Conservation (phyloP, 1,140 invertebrate genomes). For the Adelges cooleyi region DNA sequence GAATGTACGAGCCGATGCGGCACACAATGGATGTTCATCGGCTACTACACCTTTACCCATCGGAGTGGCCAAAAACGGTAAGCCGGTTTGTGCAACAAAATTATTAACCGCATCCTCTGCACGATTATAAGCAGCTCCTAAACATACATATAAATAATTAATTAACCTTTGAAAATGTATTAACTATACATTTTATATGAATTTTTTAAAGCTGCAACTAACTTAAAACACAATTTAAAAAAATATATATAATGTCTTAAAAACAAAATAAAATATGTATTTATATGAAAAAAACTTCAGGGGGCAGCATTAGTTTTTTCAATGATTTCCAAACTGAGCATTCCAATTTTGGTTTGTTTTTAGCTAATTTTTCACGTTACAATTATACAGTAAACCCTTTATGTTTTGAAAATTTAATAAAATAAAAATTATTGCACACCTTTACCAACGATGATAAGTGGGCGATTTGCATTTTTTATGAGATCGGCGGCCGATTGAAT, state of each 20-base stretch:
- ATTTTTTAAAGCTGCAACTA: no score
- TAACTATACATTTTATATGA: not conserved
- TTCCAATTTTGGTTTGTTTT: no score
- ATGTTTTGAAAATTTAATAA: not conserved
- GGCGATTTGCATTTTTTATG: constrained; percentile 58
- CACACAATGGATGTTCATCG: constrained; percentile 63
- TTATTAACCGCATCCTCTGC: constrained; percentile 59
- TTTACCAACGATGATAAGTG: constrained; percentile 87
- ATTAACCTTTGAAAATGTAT: constrained; percentile 1
- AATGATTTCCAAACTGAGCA: no score
- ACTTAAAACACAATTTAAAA: not conserved
- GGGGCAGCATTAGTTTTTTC: no score
- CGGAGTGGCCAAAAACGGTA: constrained; percentile 87
- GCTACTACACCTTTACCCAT: constrained; percentile 93
- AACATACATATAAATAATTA: not conserved
- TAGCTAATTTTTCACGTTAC: not conserved
- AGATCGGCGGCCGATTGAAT: constrained; percentile 58
- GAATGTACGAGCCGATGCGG: constrained; percentile 70
- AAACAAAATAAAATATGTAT: no score
- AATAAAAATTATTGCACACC: constrained; percentile 40
- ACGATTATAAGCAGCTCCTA: constrained; percentile 65
- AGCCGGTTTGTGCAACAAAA: constrained; percentile 55
- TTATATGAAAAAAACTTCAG: no score
- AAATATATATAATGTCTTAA: not conserved
- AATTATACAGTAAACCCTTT: constrained; percentile 10